Conservation (phyloP, 2,888 invertebrate species). For the Glyphotaelius pellucidus region DNA sequence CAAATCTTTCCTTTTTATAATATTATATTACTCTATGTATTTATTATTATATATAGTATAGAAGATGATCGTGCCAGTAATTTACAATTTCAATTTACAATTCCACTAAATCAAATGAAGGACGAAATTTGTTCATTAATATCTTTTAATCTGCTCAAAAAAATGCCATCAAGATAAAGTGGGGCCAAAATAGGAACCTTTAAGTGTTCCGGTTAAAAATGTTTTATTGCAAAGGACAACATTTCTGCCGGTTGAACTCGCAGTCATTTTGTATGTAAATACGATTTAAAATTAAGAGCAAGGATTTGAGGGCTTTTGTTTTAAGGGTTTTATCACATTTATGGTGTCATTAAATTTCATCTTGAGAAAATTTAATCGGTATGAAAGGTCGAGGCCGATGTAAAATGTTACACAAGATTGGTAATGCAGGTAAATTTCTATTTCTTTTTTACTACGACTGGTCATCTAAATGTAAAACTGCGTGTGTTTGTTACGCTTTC, state of each 20-base stretch:
- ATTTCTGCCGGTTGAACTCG: not conserved
- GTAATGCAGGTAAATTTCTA: not conserved
- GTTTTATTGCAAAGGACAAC: not conserved
- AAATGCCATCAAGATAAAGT: not conserved
- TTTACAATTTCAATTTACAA: too few species aligned
- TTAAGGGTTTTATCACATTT: conserved; percentile 2
- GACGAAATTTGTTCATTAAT: not conserved
- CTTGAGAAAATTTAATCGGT: not conserved
- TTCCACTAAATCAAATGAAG: not conserved
- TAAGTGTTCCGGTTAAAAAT: not conserved
- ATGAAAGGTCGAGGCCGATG: not conserved
- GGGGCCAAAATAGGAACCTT: not conserved
- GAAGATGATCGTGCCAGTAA: too few species aligned
- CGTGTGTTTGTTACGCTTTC: too few species aligned
- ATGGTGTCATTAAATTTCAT: conserved; percentile 2
- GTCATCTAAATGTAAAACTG: too few species aligned
- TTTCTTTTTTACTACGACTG: not conserved
- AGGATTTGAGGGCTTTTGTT: not conserved
- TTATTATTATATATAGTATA: too few species aligned
- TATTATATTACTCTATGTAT: too few species aligned
- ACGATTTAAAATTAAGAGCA: not conserved
- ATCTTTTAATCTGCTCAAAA: not conserved
- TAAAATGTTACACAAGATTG: not conserved
- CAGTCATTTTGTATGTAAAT: not conserved
- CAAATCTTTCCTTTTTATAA: too few species aligned